Evolutionary conservation across 2,888 invertebrate genomes (phyloP).

Genomic region (Fragum whitleyi): DNA sequence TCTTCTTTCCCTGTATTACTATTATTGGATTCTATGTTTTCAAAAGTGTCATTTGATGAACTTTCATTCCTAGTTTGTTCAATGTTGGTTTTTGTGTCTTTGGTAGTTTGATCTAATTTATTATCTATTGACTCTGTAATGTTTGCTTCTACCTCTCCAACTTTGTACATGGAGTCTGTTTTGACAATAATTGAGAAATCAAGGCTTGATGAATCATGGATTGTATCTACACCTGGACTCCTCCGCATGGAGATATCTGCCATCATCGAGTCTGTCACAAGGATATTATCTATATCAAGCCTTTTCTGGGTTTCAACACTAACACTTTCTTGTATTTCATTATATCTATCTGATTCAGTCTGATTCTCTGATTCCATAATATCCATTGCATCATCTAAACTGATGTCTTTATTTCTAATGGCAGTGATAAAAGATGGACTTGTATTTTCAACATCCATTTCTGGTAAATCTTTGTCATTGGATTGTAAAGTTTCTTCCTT

Average conservation of each 20-base stretch:
- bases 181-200: neutral
- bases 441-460: neutral
- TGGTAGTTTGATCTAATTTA: neutral
- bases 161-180: neutral
- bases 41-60: too few relatives aligned
- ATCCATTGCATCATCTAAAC: slow-evolving; percentile 17
- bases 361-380: neutral
- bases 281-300: neutral
- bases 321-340: neutral
- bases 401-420: neutral
- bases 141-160: neutral
- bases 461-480: neutral
- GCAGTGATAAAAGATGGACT: neutral
- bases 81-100: neutral
- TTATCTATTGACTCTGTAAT: neutral
- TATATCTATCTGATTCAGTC: neutral
- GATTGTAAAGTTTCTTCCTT: too few relatives aligned
- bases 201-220: neutral
- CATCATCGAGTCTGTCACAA: slow-evolving; percentile 8
- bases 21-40: too few relatives aligned
- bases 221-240: neutral
- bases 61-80: too few relatives aligned
- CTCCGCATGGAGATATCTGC: neutral
- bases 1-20: too few relatives aligned
- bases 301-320: neutral